Evolutionary conservation across 2,113 vertebrate species (phyloP), one percentile per base, ranked within the genome.

Genomic region (Damaliscus lunatus): DNA sequence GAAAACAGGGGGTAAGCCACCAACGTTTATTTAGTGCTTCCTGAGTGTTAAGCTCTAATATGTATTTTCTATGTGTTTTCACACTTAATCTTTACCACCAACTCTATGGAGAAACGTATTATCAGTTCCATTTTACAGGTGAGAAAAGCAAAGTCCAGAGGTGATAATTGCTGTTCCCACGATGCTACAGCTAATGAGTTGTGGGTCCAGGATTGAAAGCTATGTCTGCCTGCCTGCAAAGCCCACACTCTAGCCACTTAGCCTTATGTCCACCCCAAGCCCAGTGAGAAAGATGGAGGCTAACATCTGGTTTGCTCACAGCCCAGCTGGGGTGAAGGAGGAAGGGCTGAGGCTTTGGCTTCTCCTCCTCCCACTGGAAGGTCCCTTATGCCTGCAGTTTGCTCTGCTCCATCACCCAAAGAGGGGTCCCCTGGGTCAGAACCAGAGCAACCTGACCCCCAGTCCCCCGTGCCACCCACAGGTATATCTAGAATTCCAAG

Each of bases 21-120:
- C 60, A 77, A 77, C n/a, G 27, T 94, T 94, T 96, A 97, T 87
- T 94, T 40, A 74, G 50, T 46, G 36, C 46, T 89, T 64, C 80
- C 55, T 48, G 19, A n/a, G 10, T 78, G 36, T 80, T 91, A 86
- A 64, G 19, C 13, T 67, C 53, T 67, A 82, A 36, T 88, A 88
- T 64, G n/a, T 33, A 23, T 87, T 55, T 83, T n/a, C 19, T 67
- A 14, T n/a, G 82, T 31, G 31, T 46, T 60, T 53, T 85, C 90
- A 40, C 77, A 92, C 78, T 90, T 92, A 81, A 60, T 74, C 87
- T 48, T 90, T 40, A 62, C 36, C 83, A 94, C 27, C 55, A 80
- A 29, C 48, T 88, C 71, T 52, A 25, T 3, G 40, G 62, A 93
- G 59, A 94, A 53, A 48, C 5, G 5, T 77, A 57, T 48, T 6